Percentiles rank a stretch among this genome's conserved stretches.
Conservation (phyloP, 2,797 vertebrate genomes). For the Gymnoscopelus microlampas region DNA sequence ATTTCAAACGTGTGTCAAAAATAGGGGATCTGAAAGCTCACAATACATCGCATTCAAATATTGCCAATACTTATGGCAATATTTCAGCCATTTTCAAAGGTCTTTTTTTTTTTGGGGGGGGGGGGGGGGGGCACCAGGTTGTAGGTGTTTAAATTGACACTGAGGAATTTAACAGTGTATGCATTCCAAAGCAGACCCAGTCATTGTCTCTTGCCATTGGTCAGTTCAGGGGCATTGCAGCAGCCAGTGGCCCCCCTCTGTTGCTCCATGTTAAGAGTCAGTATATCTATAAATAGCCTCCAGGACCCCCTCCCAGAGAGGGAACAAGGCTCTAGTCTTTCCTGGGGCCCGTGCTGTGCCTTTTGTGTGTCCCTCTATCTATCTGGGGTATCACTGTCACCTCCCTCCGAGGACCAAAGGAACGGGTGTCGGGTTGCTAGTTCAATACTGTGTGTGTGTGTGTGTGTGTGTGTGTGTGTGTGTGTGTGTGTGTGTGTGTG, state of each 20-base stretch:
- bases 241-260: constrained; percentile 1
- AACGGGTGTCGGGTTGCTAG: constrained; percentile 45
- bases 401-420: constrained; percentile 12
- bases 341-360: constrained; percentile 36
- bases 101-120: too few relatives aligned
- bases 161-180: background rate
- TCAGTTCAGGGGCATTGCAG: constrained; percentile 36
- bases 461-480: constrained; percentile 9
- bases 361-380: constrained; percentile 43
- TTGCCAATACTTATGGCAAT: too few relatives aligned
- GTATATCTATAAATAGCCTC: constrained; percentile 59
- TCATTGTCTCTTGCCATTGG: constrained; percentile 27
- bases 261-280: constrained; percentile 36
- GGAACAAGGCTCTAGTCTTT: constrained; percentile 61
- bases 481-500: constrained; percentile 11
- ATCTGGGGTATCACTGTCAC: constrained; percentile 20
- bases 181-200: background rate
- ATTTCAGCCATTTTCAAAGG: too few relatives aligned
- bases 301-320: constrained; percentile 36
- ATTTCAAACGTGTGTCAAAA: too few relatives aligned
- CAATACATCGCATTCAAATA: too few relatives aligned
- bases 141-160: too few relatives aligned
- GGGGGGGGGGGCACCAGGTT: too few relatives aligned
- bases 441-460: constrained; percentile 30
- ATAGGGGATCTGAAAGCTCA: too few relatives aligned